Evolutionary conservation across 2,113 vertebrate species (phyloP), one percentile per base, ranked within the genome.

Genomic region (Neopipo cinnamomea): DNA sequence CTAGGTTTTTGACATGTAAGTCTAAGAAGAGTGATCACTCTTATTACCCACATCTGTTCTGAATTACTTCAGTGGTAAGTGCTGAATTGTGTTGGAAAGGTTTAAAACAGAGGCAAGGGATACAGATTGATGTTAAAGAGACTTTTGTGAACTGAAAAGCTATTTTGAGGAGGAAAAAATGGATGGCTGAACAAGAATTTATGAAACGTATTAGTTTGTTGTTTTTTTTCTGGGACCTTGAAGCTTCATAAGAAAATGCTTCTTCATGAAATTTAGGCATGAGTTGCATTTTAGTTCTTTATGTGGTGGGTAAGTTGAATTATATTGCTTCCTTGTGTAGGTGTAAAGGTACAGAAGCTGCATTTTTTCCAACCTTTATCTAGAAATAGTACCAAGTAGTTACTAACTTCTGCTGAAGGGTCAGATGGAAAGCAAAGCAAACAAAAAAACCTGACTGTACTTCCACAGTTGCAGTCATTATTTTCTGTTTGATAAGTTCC

Each of bases 141-240:
- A 33, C 28, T 52, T 4, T 11, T 30, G 7, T 59, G 49, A 80
- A 73, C 31, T 17, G 59, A 63, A 72, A 53, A 22, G 14, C n/a
- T 85, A 8, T 44, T 76, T 52, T 0, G 1, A 61, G 47, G 8
- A 63, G 33, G 25, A 18, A 77, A 15, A 49, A 62, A 75, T 8
- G 37, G 37, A n/a, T 52, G 42, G 24, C 27, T 5, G 28, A 52
- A 56, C 11, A 59, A 37, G 10, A 50, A 50, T 28, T 53, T 56
- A 14, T 8, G 18, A 41, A 68, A 49, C 0, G 0, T 33, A 39
- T 3, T 20, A 41, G 31, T 7, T 46, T 41, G 37, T 27, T 33
- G 3, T 3, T 5, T 9, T 55, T 30, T 70, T 61, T 70, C 31
- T 71, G 17, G 27, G 9, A 44, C 16, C 21, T 66, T 73, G 62